Percentiles rank a stretch among this genome's conserved stretches.
Conservation (phyloP, 2,113 vertebrate genomes). For the Struthidea cinerea region DNA sequence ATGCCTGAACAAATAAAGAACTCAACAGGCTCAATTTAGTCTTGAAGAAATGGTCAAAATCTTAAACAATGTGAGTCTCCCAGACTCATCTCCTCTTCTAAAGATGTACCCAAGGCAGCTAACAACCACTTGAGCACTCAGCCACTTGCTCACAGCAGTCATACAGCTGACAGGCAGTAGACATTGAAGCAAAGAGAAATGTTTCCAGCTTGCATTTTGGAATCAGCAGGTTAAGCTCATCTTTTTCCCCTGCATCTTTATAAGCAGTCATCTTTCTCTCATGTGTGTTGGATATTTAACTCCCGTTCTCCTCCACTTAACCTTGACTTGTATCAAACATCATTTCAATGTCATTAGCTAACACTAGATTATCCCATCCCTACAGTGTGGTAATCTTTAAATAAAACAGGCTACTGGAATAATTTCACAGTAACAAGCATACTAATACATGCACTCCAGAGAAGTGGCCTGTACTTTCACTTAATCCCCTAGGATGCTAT, state of each 20-base stretch:
- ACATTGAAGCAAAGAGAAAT: not conserved
- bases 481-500: not conserved
- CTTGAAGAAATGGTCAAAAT: not conserved
- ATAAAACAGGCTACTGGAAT: not conserved
- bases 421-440: not conserved
- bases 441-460: not conserved
- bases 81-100: not conserved
- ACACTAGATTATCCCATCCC: not conserved
- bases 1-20: not conserved
- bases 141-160: not conserved
- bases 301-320: not conserved
- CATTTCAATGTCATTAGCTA: not conserved
- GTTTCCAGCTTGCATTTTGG: not conserved
- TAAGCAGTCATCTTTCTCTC: not conserved
- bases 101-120: not conserved
- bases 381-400: not conserved
- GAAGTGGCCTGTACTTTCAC: not conserved
- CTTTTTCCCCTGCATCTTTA: not conserved
- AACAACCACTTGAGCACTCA: not conserved
- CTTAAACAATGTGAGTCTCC: not conserved
- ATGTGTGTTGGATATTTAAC: not conserved
- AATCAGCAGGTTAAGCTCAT: not conserved
- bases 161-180: not conserved
- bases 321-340: not conserved
- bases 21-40: not conserved